Base-by-base conservation (phyloP, 2,797 vertebrate genomes). In the Typhlichthys eigenmanni region DNA sequence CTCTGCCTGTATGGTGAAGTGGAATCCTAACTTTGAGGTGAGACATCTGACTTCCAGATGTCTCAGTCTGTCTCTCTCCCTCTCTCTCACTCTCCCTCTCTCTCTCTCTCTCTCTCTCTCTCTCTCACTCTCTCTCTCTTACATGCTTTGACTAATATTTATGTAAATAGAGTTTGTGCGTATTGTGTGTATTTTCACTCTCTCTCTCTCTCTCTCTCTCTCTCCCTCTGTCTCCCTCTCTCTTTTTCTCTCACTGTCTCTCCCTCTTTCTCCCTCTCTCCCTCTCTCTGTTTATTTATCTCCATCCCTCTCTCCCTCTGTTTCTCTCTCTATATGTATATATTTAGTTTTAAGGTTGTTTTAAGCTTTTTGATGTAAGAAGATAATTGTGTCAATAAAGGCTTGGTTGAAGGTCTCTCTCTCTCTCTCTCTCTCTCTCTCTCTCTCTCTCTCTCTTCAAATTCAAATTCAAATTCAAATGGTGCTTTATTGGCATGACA, bases 11-110 rank as follows among this genome's bases (percentile, higher is more conserved):
- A 24, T 24, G 76, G 66, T 66, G 60, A 55, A 53, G 54, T 38
- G 62, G 60, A 59, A 51, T 73, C 55, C 79, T 62, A 73, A 69
- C 64, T 58, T 59, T 19, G 7, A 17, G 57, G 55, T 65, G 60
- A 51, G 50, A 83, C 90, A 90, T 90, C 85, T 91, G 90, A 89
- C 61, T 72, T 62, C 84, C 90, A 91, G 89, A 91, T 91, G 89
- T 88, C n/a, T 24, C 24, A 24, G 50, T 56, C 38, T 29, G 3
- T 14, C 43, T 60, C 53, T 56, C 19, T 43, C 4, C 16, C 52
- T 60, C 48, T 52, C 34, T 55, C 32, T 2, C 47, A 19, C 38
- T 32, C 19, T 48, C n/a, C 48, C 54, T 51, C 19, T 24, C 16
- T 46, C 43, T 48, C 54, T 16, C 9, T 4, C 32, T 17, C 24